phyloP scores from a whole-genome alignment of 2,113 vertebrate species.

The Gracilinanus agilis region DNA sequence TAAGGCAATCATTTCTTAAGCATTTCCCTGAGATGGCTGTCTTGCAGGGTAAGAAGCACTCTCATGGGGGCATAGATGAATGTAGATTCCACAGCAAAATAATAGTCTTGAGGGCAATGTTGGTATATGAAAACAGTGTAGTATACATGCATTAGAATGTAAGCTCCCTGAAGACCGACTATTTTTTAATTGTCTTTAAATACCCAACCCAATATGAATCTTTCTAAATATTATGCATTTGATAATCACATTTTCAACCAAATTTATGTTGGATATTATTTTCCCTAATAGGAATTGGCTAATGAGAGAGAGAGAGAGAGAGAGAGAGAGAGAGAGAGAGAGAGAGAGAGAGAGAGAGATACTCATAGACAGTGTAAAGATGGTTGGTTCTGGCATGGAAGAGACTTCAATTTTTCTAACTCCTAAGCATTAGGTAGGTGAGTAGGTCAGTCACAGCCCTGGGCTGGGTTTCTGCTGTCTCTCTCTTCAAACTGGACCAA shows the following conservation, averaged over 20 bases:
- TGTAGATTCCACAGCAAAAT: not conserved
- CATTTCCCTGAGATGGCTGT: not conserved
- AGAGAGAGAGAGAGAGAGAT: not conserved
- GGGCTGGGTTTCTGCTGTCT: not conserved
- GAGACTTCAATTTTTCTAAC: not conserved
- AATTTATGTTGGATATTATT: not conserved
- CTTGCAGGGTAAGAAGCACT: not conserved
- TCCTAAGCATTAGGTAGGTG: not conserved
- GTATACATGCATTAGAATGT: not conserved
- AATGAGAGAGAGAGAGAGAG: not conserved
- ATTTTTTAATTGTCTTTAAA: not conserved
- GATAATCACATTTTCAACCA: not conserved
- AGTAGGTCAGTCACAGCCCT: not conserved
- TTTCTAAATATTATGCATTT: not conserved
- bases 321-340: too few relatives aligned
- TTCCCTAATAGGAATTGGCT: not conserved
- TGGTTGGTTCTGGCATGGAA: slow-evolving; percentile 40
- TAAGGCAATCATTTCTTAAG: not conserved
- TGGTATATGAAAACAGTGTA: not conserved
- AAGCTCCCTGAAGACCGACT: not conserved
- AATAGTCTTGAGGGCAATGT: not conserved
- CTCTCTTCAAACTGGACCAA: not conserved
- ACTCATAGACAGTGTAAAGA: slow-evolving; percentile 13
- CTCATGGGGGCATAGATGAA: not conserved
- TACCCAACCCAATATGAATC: not conserved